Base-by-base conservation (phyloP, 2,888 invertebrate genomes). In the Athrips mouffetella region DNA sequence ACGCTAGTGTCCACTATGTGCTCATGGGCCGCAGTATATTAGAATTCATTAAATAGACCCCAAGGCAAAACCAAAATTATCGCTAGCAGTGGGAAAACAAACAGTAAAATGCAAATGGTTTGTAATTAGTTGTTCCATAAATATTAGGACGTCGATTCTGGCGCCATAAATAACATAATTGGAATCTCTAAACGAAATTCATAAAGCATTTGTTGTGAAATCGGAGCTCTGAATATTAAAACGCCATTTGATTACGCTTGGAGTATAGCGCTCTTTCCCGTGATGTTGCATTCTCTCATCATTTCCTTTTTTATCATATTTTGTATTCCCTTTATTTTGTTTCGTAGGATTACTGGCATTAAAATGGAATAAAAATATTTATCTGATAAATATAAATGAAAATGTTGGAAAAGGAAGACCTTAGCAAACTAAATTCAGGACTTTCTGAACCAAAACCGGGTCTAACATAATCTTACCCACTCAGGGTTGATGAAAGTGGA, bases 71-170 rank as follows among this genome's bases (percentile, higher is more conserved):
- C 45, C 45, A 21, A 45, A 48, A 51, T 48, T 60, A 62, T 60
- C 53, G 59, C 50, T 44, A 51, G 55, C 54, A 48, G 57, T 57
- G 55, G 59, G 61, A 67, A 76, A 73, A 74, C 66, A 73, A 72
- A 72, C 65, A 71, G 58, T 70, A 68, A 75, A 74, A 76, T 74
- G 72, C 70, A 73, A 76, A 76, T 76, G 62, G 49, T 56, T 65
- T 62, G 70, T 76, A 76, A 77, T 80, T 80, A 74, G 66, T 67
- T 59, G 62, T 58, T 57, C 62, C 65, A 73, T 80, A 76, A 78
- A 79, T 73, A 76, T 67, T 59, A 63, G 55, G 57, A 56, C 55
- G 60, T 65, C 67, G 62, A 73, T 70, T 64, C 57, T 49, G 61
- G 57, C 57, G 56, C 63, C 66, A 71, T 81, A 76, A 80, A 80